Evolutionary conservation across 1,140 invertebrate species (phyloP).

Genomic region (Papilio xuthus): DNA sequence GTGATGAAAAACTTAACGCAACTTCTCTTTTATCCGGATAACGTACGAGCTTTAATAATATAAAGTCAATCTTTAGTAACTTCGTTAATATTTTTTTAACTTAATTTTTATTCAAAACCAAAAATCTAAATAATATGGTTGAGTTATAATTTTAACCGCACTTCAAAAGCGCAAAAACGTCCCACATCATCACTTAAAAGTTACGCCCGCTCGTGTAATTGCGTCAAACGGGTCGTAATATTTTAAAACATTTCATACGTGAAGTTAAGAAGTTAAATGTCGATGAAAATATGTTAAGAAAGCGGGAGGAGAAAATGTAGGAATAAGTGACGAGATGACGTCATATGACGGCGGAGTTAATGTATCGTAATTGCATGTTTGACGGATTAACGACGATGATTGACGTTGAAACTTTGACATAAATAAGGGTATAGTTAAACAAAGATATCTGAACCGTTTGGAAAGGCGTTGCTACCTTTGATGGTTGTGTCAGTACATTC

Average conservation of each 20-base stretch:
- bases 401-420: background rate
- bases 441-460: background rate
- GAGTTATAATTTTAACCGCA: background rate
- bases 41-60: conserved; percentile 26
- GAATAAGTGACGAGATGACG: conserved; percentile 59
- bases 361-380: conserved; percentile 59
- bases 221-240: conserved; percentile 65
- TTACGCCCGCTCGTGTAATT: conserved; percentile 58
- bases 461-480: no score
- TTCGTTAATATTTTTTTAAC: background rate
- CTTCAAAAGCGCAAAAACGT: conserved; percentile 40
- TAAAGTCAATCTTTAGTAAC: background rate
- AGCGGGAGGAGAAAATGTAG: conserved; percentile 31
- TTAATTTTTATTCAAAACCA: background rate
- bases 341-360: conserved; percentile 48
- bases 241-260: conserved; percentile 75
- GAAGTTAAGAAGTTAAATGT: conserved; percentile 58
- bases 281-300: conserved; percentile 67
- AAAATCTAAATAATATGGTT: background rate
- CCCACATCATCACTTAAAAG: conserved; percentile 61
- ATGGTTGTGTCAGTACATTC: no score
- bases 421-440: background rate
- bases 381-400: conserved; percentile 31
- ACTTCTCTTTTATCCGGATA: conserved; percentile 39
- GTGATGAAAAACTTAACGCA: conserved; percentile 71